Evolutionary conservation across 2,113 vertebrate genomes (phyloP).

Genomic region (Petaurus breviceps): DNA sequence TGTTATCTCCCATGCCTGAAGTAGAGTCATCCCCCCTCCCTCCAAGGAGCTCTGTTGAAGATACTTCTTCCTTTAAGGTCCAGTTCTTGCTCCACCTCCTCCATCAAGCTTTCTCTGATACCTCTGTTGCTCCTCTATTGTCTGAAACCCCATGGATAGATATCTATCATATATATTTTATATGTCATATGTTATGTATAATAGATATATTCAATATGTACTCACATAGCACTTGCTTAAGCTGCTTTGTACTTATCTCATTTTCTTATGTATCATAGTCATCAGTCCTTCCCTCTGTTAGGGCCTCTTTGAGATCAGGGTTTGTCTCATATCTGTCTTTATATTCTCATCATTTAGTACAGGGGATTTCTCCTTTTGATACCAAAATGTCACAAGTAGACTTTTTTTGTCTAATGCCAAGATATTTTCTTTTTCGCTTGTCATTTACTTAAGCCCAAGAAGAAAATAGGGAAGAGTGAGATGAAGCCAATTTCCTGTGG

Average conservation of each 20-base stretch:
- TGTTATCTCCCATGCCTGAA: too few relatives aligned
- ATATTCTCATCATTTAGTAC: background rate
- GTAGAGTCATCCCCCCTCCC: too few relatives aligned
- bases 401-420: conserved; percentile 42
- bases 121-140: too few relatives aligned
- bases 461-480: conserved; percentile 85
- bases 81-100: too few relatives aligned
- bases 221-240: background rate
- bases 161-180: too few relatives aligned
- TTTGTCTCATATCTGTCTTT: background rate
- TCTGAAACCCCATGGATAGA: too few relatives aligned
- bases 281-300: background rate
- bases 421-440: conserved; percentile 57
- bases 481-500: conserved; percentile 84
- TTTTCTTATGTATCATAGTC: background rate
- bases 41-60: too few relatives aligned
- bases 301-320: background rate
- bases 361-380: conserved; percentile 27
- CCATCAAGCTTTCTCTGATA: too few relatives aligned
- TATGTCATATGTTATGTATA: too few relatives aligned
- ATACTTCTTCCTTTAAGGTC: too few relatives aligned
- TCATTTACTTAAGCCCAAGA: conserved; percentile 83
- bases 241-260: background rate
- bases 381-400: conserved; percentile 24
- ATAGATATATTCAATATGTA: background rate